Evolutionary conservation across 2,797 vertebrate genomes (phyloP).

Genomic region (Aselliscus stoliczkanus): DNA sequence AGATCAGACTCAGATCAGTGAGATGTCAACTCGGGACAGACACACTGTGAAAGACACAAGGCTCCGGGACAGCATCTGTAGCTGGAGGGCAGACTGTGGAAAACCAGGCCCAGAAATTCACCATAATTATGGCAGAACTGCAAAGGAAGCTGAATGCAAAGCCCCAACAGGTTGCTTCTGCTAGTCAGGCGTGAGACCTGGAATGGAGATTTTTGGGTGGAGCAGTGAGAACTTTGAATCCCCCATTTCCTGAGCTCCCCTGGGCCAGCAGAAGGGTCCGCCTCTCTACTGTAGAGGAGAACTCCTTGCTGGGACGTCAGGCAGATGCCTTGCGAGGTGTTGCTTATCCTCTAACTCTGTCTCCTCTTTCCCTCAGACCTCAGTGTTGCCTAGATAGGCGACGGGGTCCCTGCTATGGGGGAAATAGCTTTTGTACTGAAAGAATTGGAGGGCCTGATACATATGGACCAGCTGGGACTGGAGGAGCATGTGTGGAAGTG

Average conservation of each 20-base stretch:
- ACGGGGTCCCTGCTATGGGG: rapidly evolving
- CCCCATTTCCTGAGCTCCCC: background rate
- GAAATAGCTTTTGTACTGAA: background rate
- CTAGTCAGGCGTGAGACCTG: background rate
- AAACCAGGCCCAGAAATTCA: background rate
- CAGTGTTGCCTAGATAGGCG: background rate
- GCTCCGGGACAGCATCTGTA: rapidly evolving
- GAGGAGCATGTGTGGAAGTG: background rate
- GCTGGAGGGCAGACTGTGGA: background rate
- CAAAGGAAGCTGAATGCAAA: background rate
- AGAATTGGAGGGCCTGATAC: background rate
- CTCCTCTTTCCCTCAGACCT: background rate
- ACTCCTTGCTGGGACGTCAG: background rate
- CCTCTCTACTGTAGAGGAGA: background rate
- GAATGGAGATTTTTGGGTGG: background rate
- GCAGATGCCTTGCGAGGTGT: background rate
- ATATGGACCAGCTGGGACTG: background rate
- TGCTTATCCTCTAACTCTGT: background rate
- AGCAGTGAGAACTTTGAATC: background rate
- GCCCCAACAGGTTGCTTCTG: background rate
- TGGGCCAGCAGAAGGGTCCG: background rate
- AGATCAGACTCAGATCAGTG: background rate
- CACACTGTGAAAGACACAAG: background rate
- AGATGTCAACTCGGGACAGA: background rate
- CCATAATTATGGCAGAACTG: background rate